Percentiles rank a stretch among this genome's conserved stretches.
phyloP scores from a whole-genome alignment of 2,888 invertebrate genomes.

The Rugalucina vietnamica region DNA sequence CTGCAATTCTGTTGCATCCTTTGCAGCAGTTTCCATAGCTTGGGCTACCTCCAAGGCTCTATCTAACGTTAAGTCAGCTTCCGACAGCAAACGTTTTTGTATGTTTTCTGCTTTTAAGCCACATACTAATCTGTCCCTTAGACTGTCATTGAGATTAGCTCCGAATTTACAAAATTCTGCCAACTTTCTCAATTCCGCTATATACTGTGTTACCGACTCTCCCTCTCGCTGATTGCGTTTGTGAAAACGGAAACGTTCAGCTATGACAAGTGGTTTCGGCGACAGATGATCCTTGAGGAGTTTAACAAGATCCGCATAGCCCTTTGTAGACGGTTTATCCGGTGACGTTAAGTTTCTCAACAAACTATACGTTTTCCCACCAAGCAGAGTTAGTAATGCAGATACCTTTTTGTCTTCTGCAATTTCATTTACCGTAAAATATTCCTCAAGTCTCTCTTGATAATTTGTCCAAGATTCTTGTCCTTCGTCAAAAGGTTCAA shows the following conservation, averaged over 20 bases:
- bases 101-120: background rate
- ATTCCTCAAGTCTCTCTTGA: background rate
- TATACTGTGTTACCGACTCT: background rate
- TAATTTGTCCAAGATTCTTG: background rate
- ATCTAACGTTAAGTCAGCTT: too few species aligned
- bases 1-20: background rate
- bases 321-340: background rate
- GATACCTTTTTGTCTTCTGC: background rate
- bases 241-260: background rate
- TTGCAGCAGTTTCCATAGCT: background rate
- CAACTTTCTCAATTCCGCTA: conserved; percentile 34
- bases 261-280: background rate
- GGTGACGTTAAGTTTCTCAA: conserved; percentile 30
- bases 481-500: background rate
- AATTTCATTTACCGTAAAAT: background rate
- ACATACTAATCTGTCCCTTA: background rate
- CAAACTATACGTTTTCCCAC: background rate
- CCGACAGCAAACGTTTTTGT: background rate
- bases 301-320: conserved; percentile 28
- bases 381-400: background rate
- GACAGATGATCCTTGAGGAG: background rate
- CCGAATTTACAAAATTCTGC: conserved; percentile 50
- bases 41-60: background rate
- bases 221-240: background rate
- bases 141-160: background rate